Conservation (phyloP, 2,888 invertebrate species). For the Drepana falcataria region DNA sequence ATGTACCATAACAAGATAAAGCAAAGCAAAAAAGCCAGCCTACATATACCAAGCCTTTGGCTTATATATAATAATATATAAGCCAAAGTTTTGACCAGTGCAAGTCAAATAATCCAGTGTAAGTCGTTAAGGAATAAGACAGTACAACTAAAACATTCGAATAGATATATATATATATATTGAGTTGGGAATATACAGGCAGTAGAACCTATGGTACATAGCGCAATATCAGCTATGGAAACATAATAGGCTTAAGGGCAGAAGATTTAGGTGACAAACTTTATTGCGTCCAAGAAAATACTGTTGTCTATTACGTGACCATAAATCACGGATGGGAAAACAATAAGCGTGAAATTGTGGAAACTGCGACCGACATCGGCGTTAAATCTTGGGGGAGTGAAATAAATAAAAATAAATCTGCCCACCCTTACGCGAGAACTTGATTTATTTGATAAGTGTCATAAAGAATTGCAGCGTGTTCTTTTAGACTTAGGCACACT, state of each 20-base stretch:
- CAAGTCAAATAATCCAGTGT: too few species aligned
- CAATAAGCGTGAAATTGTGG: conserved; percentile 80
- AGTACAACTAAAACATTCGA: too few species aligned
- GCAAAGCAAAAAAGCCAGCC: too few species aligned
- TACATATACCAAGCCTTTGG: too few species aligned
- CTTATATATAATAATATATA: too few species aligned
- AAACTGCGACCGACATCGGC: conserved; percentile 71
- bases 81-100: too few species aligned
- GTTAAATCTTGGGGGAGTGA: conserved; percentile 77
- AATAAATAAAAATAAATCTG: conserved; percentile 78
- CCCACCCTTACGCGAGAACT: conserved; percentile 56
- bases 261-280: conserved; percentile 77
- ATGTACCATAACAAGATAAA: too few species aligned
- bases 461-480: conserved; percentile 8
- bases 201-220: neutral
- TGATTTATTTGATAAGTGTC: conserved; percentile 64
- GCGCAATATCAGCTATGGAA: conserved; percentile 4
- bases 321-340: conserved; percentile 79
- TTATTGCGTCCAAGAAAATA: conserved; percentile 75
- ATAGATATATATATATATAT: too few species aligned
- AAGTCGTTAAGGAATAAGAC: too few species aligned
- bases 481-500: conserved; percentile 24
- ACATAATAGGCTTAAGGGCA: conserved; percentile 67
- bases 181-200: too few species aligned
- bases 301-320: conserved; percentile 70